phyloP scores from a whole-genome alignment of 1,140 invertebrate genomes.

The Calephelis nemesis region DNA sequence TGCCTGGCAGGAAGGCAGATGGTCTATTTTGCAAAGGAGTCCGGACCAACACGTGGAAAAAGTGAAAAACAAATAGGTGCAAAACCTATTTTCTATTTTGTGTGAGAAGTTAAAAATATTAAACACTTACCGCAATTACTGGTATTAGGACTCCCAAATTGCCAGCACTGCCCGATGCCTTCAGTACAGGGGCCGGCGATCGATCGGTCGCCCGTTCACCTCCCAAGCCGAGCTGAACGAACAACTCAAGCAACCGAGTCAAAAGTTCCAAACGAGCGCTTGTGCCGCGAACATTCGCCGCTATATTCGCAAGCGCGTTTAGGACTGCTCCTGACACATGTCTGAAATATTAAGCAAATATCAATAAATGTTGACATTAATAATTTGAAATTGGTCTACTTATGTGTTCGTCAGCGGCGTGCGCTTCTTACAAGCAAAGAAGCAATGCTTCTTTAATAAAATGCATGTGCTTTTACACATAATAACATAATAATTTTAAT shows the following conservation, averaged over 20 bases:
- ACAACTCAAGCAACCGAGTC: slow-evolving; percentile 93
- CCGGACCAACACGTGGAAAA: no score
- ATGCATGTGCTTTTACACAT: no score
- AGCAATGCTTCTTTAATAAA: no score
- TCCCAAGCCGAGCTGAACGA: slow-evolving; percentile 98
- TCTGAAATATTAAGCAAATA: slow-evolving; percentile 58
- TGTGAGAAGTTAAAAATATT: background rate
- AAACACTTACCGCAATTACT: slow-evolving; percentile 90
- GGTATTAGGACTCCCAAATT: slow-evolving; percentile 98
- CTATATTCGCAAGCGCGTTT: slow-evolving; percentile 96
- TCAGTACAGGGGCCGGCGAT: slow-evolving; percentile 83
- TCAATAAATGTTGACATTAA: no score
- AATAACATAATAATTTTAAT: no score
- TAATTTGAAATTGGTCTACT: no score
- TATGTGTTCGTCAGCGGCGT: no score
- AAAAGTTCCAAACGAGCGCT: slow-evolving; percentile 92
- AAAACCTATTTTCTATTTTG: background rate
- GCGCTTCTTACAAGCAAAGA: no score
- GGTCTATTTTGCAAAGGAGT: no score
- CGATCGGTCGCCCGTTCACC: slow-evolving; percentile 96
- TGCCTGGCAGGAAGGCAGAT: no score
- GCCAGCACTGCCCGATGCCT: slow-evolving; percentile 95
- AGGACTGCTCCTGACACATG: slow-evolving; percentile 97
- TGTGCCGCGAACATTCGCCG: slow-evolving; percentile 94
- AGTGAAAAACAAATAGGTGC: no score